Evolutionary conservation across 2,113 vertebrate genomes (phyloP), one percentile per base, ranked within the genome.

Genomic region (Ondatra zibethicus): DNA sequence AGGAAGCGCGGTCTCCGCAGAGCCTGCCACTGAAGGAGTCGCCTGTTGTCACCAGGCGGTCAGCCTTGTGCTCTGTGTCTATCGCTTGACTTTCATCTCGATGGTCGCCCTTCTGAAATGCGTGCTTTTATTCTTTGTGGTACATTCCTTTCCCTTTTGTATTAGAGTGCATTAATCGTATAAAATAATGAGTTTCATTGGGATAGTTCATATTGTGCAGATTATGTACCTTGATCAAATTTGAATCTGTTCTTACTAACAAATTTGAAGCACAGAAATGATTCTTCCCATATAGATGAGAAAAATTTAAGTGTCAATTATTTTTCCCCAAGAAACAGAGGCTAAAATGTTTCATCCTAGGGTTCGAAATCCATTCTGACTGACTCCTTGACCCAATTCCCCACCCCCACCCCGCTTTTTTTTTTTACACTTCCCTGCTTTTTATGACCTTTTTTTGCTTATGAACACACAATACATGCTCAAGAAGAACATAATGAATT

Each of bases 401-500:
- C 61, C 42, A 58, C 14, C 5, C 33, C 27, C 31, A 68, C 58
- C 6, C 5, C 58, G 21, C 14, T 55, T 55, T 55, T 55, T 58
- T 58, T 58, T 36, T 63, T 89, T 31, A n/a, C 0, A 50, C 36
- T 72, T 58, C 33, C 23, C 31, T 90, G 78, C 3, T 90, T 92
- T 36, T 81, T 19, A 77, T 11, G 84, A 76, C 12, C 39, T 96
- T 58, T 65, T 65, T 76, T 42, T 66, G 58, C 80, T 90, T 90
- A 70, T 31, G 29, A 89, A 55, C 19, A 95, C 72, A 93, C 66
- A 89, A 61, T 75, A 95, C 72, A 27, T 91, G 42, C 95, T 75
- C 86, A 96, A 85, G 77, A 91, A 96, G 65, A 92, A 93, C 52
- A 50, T 16, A 92, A 92, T 77, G 45, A 55, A 93, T 77, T 94